Percentiles rank a stretch among this genome's conserved stretches.
Evolutionary conservation across 64 coral and sea anemone genomes (phyloP).

Genomic region (Montipora foliosa): DNA sequence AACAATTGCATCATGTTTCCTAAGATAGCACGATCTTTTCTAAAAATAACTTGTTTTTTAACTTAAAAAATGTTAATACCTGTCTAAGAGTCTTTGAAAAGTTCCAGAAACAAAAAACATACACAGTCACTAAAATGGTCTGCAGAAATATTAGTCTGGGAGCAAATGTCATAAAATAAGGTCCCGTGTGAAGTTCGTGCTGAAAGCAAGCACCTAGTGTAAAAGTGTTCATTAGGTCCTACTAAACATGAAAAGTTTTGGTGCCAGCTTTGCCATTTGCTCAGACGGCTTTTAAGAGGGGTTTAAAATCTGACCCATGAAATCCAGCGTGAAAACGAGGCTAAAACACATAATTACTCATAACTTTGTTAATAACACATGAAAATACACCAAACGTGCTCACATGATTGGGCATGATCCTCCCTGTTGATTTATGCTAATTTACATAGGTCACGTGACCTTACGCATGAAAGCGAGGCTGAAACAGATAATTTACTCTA

Average conservation of each 20-base stretch:
- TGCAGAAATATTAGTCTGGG: constrained; percentile 45
- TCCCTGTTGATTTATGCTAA: constrained; percentile 74
- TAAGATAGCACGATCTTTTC: too few relatives aligned
- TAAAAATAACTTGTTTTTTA: too few relatives aligned
- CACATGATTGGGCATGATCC: constrained; percentile 75
- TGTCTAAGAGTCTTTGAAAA: too few relatives aligned
- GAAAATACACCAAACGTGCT: constrained; percentile 74
- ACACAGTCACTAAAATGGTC: too few relatives aligned
- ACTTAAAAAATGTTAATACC: too few relatives aligned
- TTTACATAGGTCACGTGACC: constrained; percentile 70
- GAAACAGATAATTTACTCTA: constrained; percentile 71
- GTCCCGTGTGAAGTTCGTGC: constrained; percentile 71
- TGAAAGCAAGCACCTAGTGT: constrained; percentile 62
- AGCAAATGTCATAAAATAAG: constrained; percentile 77
- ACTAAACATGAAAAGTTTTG: constrained; percentile 75
- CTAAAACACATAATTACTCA: constrained; percentile 36
- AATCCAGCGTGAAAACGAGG: constrained; percentile 51
- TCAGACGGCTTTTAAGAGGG: constrained; percentile 34
- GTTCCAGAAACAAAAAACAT: too few relatives aligned
- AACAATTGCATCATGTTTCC: too few relatives aligned
- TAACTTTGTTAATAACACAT: constrained; percentile 46
- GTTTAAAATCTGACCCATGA: constrained; percentile 6
- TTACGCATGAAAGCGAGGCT: constrained; percentile 74
- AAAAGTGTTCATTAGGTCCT: constrained; percentile 65
- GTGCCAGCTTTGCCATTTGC: constrained; percentile 76